These are phyloP conservation scores for Mamestra brassicae DNA, from an alignment of 2,888 invertebrate genomes.

Conservation along the genomic window DNA sequence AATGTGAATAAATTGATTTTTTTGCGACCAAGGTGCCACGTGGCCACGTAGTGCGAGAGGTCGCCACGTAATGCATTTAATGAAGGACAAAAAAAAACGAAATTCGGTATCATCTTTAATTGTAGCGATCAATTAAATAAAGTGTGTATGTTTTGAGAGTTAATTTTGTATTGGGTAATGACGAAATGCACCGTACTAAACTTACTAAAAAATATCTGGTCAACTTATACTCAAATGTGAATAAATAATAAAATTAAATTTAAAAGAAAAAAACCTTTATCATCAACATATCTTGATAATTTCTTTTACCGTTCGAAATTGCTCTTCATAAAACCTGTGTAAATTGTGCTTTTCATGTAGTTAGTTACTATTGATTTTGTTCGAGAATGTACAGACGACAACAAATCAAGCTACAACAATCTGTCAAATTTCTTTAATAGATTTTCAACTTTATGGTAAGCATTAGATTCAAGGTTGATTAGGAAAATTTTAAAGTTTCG, in stretches of 20 bases:
- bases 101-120: background rate
- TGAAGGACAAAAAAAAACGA: background rate
- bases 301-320: constrained; percentile 3
- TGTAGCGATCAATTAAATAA: constrained; percentile 27
- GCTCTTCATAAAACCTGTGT: constrained; percentile 9
- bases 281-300: background rate
- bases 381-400: background rate
- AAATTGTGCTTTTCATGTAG: constrained; percentile 23
- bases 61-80: background rate
- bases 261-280: background rate
- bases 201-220: background rate
- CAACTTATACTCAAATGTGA: background rate
- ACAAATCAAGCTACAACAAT: no score
- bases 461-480: no score
- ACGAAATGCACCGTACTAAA: constrained; percentile 24
- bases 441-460: no score
- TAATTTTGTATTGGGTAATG: constrained; percentile 31
- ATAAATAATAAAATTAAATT: background rate
- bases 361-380: constrained; percentile 20
- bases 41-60: background rate
- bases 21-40: background rate
- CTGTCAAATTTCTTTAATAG: no score
- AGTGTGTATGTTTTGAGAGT: constrained; percentile 43
- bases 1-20: no score
- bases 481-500: no score